These are phyloP conservation scores for Lithobius niger DNA, from an alignment of 1,140 invertebrate species.

Conservation along the genomic window DNA sequence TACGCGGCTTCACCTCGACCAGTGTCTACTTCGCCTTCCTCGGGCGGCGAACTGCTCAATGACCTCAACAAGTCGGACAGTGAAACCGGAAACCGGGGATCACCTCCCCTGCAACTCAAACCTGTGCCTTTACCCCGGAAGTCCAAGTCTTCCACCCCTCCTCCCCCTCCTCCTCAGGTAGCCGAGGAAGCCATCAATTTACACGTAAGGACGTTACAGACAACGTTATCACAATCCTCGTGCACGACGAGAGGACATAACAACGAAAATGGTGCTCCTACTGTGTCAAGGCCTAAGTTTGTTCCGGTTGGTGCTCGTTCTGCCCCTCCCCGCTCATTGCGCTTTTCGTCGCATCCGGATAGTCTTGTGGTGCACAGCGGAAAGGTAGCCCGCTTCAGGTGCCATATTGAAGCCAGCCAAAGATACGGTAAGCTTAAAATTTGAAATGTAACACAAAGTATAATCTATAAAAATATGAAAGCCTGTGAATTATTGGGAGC, in stretches of 20 bases:
- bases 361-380: neutral
- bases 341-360: neutral
- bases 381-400: neutral
- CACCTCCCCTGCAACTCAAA: no score
- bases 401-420: neutral
- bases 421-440: no score
- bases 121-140: neutral
- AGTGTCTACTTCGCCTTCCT: no score
- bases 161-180: neutral
- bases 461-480: no score
- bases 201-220: neutral
- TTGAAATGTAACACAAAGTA: no score
- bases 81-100: no score
- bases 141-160: neutral
- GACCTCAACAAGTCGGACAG: no score
- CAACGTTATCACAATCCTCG: neutral
- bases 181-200: neutral
- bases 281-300: neutral
- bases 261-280: neutral
- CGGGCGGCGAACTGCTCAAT: no score
- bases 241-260: neutral
- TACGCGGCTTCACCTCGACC: neutral
- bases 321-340: neutral
- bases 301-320: neutral
- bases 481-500: no score